Percentiles rank a stretch among this genome's conserved stretches.
Conservation (phyloP, 1,140 invertebrate species). For the Cydia splendana region DNA sequence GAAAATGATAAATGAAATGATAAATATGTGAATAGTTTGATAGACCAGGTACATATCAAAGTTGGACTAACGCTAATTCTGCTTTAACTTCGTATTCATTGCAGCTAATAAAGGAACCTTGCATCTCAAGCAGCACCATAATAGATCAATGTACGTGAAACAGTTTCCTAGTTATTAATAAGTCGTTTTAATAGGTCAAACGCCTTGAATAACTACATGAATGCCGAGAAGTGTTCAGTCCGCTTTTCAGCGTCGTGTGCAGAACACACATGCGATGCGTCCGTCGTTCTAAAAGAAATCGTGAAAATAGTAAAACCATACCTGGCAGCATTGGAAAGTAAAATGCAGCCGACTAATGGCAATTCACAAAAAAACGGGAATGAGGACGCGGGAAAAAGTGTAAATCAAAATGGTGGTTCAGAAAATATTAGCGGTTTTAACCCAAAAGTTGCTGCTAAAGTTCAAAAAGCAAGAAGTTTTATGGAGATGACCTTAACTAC, state of each 20-base stretch:
- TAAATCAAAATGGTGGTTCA: conserved; percentile 36
- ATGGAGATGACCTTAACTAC: conserved; percentile 47
- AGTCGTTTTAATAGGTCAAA: conserved; percentile 14
- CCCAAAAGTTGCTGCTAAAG: conserved; percentile 54
- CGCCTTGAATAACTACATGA: neutral
- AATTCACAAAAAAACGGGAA: neutral
- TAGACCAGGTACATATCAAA: neutral
- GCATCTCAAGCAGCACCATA: neutral
- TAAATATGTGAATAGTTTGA: neutral
- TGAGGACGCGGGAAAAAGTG: neutral
- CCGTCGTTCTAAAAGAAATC: neutral
- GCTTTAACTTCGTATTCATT: neutral
- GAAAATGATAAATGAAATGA: too few species aligned
- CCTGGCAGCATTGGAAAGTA: neutral
- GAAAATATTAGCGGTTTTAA: conserved; percentile 23
- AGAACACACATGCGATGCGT: conserved; percentile 16
- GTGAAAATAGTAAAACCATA: neutral
- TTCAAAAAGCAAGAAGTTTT: conserved; percentile 58
- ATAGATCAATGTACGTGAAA: conserved; percentile 18
- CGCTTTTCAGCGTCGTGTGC: neutral
- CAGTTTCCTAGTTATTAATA: conserved; percentile 15
- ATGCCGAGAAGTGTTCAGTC: conserved; percentile 19
- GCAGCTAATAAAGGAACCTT: neutral
- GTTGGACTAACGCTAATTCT: neutral
- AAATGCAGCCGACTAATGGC: conserved; percentile 19